A percentile compares a stretch with the other conserved stretches of the same genome.
Evolutionary conservation across 2,888 invertebrate genomes (phyloP).

Genomic region (Amblyjoppa proteus): DNA sequence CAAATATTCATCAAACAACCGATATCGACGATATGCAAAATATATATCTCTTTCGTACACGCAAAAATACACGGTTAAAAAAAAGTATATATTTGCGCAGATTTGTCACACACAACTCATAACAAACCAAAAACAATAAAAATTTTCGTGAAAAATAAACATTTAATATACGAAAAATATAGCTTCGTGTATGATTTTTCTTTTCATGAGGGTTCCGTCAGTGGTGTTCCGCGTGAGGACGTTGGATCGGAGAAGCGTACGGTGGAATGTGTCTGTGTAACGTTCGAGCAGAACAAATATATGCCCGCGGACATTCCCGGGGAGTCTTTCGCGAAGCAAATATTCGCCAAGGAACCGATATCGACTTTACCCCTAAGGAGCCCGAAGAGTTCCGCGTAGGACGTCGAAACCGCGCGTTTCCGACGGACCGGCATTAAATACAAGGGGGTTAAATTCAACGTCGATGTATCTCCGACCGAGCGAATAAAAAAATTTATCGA

Average conservation of each 20-base stretch:
- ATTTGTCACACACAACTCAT: too few relatives aligned
- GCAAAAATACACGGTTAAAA: too few relatives aligned
- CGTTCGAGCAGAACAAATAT: neutral
- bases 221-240: neutral
- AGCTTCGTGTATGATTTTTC: too few relatives aligned
- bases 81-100: too few relatives aligned
- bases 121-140: too few relatives aligned
- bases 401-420: neutral
- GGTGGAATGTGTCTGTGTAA: neutral
- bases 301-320: neutral
- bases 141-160: too few relatives aligned
- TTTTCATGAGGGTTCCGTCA: neutral
- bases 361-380: neutral
- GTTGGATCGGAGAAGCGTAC: neutral
- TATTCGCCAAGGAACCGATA: constrained; percentile 17
- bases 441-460: neutral
- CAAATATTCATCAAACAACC: too few relatives aligned
- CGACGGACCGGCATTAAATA: neutral
- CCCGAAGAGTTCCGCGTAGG: neutral
- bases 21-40: too few relatives aligned
- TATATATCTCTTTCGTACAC: too few relatives aligned
- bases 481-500: neutral
- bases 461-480: neutral
- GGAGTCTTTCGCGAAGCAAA: constrained; percentile 22
- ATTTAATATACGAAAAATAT: too few relatives aligned